These are phyloP conservation scores for Laupala kohalensis DNA, from an alignment of 1,140 invertebrate species.

Conservation along the genomic window DNA sequence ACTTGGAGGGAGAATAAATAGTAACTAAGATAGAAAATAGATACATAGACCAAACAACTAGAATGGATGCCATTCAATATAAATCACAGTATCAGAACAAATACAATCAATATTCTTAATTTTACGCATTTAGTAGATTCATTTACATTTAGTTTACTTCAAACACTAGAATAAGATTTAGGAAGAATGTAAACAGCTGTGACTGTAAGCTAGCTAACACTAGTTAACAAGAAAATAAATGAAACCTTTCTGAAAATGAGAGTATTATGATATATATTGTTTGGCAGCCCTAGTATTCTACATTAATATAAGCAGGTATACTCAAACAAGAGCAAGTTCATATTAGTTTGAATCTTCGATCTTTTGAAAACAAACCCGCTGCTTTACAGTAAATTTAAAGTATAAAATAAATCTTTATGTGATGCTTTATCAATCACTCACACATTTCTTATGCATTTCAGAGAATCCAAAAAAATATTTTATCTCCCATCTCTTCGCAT, in stretches of 20 bases:
- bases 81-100: background rate
- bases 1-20: background rate
- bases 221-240: background rate
- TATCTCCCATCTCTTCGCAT: background rate
- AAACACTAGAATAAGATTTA: background rate
- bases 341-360: background rate
- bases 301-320: background rate
- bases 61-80: background rate
- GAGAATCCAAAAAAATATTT: background rate
- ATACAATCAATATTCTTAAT: background rate
- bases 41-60: background rate
- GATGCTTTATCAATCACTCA: background rate
- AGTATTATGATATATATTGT: background rate
- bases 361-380: background rate
- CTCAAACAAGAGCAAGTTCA: background rate
- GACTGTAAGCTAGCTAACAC: background rate
- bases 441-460: background rate
- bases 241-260: background rate
- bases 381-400: background rate
- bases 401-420: background rate
- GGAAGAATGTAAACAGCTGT: background rate
- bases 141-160: background rate
- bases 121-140: background rate
- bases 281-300: background rate
- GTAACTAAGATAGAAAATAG: background rate